Conservation (phyloP, 2,797 vertebrate species). For the Phyllotis vaccarum region DNA sequence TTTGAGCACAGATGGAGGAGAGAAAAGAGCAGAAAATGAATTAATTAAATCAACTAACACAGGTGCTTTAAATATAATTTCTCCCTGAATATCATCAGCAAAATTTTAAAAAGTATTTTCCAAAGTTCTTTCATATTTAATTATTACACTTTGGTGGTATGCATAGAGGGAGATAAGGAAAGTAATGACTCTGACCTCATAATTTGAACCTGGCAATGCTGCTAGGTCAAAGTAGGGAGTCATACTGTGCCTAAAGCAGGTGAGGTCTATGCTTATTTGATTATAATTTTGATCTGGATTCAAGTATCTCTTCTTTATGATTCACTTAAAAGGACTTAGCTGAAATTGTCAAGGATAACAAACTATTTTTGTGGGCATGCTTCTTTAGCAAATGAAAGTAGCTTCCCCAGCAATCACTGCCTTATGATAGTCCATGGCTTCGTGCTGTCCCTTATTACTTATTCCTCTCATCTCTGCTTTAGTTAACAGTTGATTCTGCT, state of each 20-base stretch:
- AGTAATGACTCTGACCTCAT: constrained; percentile 4
- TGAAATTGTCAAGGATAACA: not conserved
- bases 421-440: constrained; percentile 28
- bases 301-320: constrained; percentile 20
- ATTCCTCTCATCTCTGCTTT: not conserved
- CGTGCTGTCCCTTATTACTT: not conserved
- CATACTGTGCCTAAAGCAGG: constrained; percentile 27
- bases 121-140: constrained; percentile 63
- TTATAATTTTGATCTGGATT: constrained; percentile 16
- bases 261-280: constrained; percentile 55
- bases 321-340: constrained; percentile 32
- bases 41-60: constrained; percentile 30
- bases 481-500: not conserved
- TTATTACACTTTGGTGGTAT: constrained; percentile 28
- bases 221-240: not conserved
- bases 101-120: constrained; percentile 43
- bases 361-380: not conserved
- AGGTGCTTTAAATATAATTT: constrained; percentile 43
- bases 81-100: constrained; percentile 19
- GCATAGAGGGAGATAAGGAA: not conserved
- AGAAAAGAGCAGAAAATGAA: not conserved
- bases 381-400: constrained; percentile 48
- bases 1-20: too few relatives aligned
- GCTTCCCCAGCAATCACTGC: constrained; percentile 2
- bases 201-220: not conserved